Evolutionary conservation across 2,113 vertebrate genomes (phyloP).

Genomic region (Misgurnus anguillicaudatus): DNA sequence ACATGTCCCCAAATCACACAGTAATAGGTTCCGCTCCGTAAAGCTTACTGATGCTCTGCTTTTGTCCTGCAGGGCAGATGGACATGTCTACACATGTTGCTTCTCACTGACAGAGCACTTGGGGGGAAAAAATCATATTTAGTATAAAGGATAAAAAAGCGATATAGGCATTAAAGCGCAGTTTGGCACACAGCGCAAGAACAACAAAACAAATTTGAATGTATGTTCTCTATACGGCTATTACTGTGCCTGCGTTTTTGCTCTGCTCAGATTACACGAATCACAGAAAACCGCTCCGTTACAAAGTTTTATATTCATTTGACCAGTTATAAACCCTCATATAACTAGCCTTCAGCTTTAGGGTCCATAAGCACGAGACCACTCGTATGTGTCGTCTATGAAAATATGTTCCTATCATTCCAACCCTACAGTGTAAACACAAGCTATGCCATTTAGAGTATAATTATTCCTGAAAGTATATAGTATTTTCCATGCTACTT

Average conservation of each 20-base stretch:
- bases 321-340: not conserved
- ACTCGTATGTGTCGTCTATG: slow-evolving; percentile 70
- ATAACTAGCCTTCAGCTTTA: slow-evolving; percentile 39
- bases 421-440: slow-evolving; percentile 63
- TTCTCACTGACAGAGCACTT: slow-evolving; percentile 56
- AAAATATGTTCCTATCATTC: slow-evolving; percentile 34
- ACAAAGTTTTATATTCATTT: slow-evolving; percentile 44
- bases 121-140: slow-evolving; percentile 56
- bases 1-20: slow-evolving; percentile 53
- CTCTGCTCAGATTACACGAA: slow-evolving; percentile 22
- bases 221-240: slow-evolving; percentile 2
- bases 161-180: slow-evolving; percentile 61
- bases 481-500: slow-evolving; percentile 81
- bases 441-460: slow-evolving; percentile 68
- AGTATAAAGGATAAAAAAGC: slow-evolving; percentile 57
- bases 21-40: slow-evolving; percentile 52
- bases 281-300: slow-evolving; percentile 39
- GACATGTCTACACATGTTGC: slow-evolving; percentile 76
- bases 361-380: slow-evolving; percentile 61
- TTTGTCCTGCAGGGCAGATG: slow-evolving; percentile 64
- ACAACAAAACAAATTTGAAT: slow-evolving; percentile 17
- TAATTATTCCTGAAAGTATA: slow-evolving; percentile 67
- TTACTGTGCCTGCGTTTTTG: not conserved
- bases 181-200: slow-evolving; percentile 49
- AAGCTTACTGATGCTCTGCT: slow-evolving; percentile 58